These are phyloP conservation scores for Sesia apiformis DNA, from an alignment of 2,888 invertebrate species.

Conservation along the genomic window DNA sequence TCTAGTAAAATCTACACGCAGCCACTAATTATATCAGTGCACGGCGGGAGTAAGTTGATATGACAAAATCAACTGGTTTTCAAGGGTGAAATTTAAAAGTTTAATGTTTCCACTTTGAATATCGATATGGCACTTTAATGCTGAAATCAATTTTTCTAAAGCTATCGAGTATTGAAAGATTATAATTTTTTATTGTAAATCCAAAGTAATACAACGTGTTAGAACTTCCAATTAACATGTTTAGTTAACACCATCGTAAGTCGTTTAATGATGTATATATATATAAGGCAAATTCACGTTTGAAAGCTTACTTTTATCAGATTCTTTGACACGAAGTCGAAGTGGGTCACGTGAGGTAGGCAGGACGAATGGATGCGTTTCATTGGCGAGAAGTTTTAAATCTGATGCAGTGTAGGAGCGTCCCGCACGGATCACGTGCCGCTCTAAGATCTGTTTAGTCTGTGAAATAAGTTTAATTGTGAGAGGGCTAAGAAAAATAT, in stretches of 20 bases:
- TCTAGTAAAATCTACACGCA: too few relatives aligned
- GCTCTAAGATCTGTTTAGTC: slow-evolving; percentile 88
- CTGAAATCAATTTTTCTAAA: too few relatives aligned
- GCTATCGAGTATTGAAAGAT: too few relatives aligned
- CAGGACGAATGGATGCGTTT: slow-evolving; percentile 77
- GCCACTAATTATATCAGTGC: too few relatives aligned
- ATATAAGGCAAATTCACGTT: too few relatives aligned
- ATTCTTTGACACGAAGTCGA: slow-evolving; percentile 82
- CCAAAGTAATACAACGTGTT: slow-evolving; percentile 8
- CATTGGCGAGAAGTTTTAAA: slow-evolving; percentile 80
- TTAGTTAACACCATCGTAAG: not conserved
- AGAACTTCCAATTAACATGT: not conserved
- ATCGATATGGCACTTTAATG: too few relatives aligned
- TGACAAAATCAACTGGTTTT: too few relatives aligned
- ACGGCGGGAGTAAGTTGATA: too few relatives aligned
- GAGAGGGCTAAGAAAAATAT: too few relatives aligned
- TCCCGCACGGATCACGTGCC: slow-evolving; percentile 89
- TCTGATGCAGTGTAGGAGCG: slow-evolving; percentile 87
- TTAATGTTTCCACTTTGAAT: too few relatives aligned
- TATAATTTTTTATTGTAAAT: slow-evolving; percentile 1
- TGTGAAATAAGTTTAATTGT: slow-evolving; percentile 45
- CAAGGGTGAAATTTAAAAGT: too few relatives aligned
- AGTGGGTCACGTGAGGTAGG: slow-evolving; percentile 83
- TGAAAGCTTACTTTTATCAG: slow-evolving; percentile 75
- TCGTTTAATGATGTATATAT: too few relatives aligned